phyloP scores from a whole-genome alignment of 2,888 invertebrate species.

The Limenitis camilla region DNA sequence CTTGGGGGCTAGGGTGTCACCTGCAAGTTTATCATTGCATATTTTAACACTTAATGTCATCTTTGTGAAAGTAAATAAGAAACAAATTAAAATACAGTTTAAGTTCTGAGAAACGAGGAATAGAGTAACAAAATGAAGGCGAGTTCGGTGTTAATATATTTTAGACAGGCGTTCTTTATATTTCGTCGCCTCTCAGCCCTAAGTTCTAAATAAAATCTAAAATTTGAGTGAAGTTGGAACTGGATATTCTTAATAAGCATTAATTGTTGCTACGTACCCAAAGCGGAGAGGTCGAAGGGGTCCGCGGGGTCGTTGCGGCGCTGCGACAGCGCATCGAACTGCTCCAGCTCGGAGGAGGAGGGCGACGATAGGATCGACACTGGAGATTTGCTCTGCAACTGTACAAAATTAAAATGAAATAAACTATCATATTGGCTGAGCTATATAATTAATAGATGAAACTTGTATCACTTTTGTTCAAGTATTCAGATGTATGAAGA shows the following conservation, averaged over 20 bases:
- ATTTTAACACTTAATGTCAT: no score
- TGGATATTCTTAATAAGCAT: not conserved
- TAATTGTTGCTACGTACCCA: conserved; percentile 49
- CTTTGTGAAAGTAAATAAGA: no score
- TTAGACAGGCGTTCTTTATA: no score
- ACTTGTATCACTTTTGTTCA: no score
- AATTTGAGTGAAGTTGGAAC: not conserved
- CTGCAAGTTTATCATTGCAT: conserved; percentile 24
- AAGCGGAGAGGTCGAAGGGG: conserved; percentile 80
- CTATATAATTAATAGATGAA: no score
- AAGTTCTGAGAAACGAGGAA: no score
- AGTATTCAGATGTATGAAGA: not conserved
- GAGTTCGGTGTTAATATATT: no score
- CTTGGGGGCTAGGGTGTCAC: conserved; percentile 68
- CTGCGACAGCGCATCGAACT: conserved; percentile 90
- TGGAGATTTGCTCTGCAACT: conserved; percentile 53
- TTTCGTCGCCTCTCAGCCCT: no score
- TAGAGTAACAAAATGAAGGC: no score
- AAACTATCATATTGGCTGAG: no score
- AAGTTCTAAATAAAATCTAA: not conserved
- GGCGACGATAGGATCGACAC: conserved; percentile 63
- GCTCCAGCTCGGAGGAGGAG: conserved; percentile 83
- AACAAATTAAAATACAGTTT: no score
- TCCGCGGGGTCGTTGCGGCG: conserved; percentile 72
- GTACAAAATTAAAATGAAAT: no score